Conservation (phyloP, 1,140 invertebrate genomes). For the Maniola jurtina region DNA sequence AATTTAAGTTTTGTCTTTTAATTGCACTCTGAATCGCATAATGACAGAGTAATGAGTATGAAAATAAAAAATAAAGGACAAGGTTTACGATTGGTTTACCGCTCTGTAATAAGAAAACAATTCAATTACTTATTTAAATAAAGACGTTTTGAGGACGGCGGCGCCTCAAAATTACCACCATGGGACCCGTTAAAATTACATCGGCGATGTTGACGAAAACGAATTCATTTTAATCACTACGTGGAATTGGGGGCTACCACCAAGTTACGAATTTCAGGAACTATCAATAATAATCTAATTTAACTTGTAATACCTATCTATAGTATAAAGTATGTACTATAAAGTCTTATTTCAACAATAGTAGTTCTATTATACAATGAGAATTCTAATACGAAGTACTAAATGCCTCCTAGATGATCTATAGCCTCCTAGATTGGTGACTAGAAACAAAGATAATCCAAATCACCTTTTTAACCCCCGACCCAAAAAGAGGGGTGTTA, state of each 20-base stretch:
- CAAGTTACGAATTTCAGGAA: background rate
- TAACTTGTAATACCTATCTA: background rate
- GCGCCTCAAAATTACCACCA: slow-evolving; percentile 13
- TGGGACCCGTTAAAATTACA: slow-evolving; percentile 24
- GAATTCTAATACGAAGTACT: too few species aligned
- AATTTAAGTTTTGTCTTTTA: slow-evolving; percentile 17
- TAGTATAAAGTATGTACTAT: too few species aligned
- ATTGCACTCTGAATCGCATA: slow-evolving; percentile 12
- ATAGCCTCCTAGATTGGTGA: too few species aligned
- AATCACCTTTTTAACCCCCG: background rate
- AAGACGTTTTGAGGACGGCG: slow-evolving; percentile 17
- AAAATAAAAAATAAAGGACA: slow-evolving; percentile 2
- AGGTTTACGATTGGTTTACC: slow-evolving; percentile 19
- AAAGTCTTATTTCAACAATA: too few species aligned
- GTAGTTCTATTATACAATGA: too few species aligned
- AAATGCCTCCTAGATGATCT: background rate
- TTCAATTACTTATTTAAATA: slow-evolving; percentile 26
- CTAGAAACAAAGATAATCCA: background rate
- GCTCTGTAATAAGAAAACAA: slow-evolving; percentile 28
- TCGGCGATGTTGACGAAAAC: slow-evolving; percentile 17
- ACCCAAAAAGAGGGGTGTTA: too few species aligned
- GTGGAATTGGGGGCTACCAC: background rate
- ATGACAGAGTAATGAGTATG: background rate
- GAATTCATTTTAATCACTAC: slow-evolving; percentile 4
- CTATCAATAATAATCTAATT: background rate